Evolutionary conservation across 2,888 invertebrate genomes (phyloP), one percentile per base, ranked within the genome.

Genomic region (Drosophila trichaetosa): DNA sequence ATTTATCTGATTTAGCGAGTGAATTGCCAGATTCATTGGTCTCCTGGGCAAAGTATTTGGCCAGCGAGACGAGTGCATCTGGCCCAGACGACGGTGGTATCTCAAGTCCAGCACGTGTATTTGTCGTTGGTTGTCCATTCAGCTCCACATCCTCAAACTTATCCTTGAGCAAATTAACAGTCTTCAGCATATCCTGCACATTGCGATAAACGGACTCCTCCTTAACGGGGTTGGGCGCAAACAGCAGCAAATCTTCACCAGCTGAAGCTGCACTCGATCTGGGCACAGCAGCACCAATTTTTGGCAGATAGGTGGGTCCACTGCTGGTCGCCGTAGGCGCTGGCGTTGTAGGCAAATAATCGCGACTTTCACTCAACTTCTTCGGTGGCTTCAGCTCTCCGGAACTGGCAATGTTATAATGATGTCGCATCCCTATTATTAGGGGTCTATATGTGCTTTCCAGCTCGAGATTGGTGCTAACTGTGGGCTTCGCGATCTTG

Each of bases 31-130:
- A 84, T 6, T 93, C 91, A 38, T 94, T 92, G 33, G 89, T 93
- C 34, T 93, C 92, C 38, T 94, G 78, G 4, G 97, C 97, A 90
- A 97, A 97, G 89, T 97, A 97, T 77, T 96, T 95, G 1, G 97
- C 97, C 52, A 97, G 91, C 0, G 97, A 96, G 81, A 96, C 96
- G 16, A 97, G 93, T 0, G 96, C 96, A 90, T 96, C 96, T 0
- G 97, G 96, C 0, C 96, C 96, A 0, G 96, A 95, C 0, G 96
- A 96, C 21, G 96, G 95, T 4, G 96, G 96, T 11, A 96, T 95
- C 8, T 95, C 94, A n/a, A 96, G 92, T 5, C 96, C 96, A 40
- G 94, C 94, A 71, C 96, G 94, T 34, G 94, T 93, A 52, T 94
- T 94, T 0, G 74, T 69, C 2, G 88, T 78, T 2, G 93, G 93